Evolutionary conservation across 2,113 vertebrate species (phyloP).

Genomic region (Grammomys dolichurus): DNA sequence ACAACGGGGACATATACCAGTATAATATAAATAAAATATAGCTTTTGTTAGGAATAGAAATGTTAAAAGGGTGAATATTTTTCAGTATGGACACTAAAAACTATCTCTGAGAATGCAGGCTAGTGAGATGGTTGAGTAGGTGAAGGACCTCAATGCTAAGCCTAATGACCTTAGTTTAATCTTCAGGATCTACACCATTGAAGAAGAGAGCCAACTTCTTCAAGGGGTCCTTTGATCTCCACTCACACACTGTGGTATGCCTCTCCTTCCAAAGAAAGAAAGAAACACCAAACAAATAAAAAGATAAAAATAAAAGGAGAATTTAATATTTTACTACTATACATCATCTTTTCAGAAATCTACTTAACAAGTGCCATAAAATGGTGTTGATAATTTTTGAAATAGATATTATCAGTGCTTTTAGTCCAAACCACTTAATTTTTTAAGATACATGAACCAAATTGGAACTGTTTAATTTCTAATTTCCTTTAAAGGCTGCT

Average conservation of each 20-base stretch:
- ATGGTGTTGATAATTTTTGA: neutral
- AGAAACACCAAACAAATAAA: neutral
- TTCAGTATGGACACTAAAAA: neutral
- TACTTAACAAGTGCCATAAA: neutral
- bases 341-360: neutral
- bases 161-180: neutral
- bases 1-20: neutral
- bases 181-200: neutral
- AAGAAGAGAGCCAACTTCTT: neutral
- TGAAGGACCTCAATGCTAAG: neutral
- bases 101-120: neutral
- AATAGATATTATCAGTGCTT: neutral
- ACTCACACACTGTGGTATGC: neutral
- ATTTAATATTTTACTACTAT: neutral
- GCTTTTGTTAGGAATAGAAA: neutral
- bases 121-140: neutral
- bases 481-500: neutral
- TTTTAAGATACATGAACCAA: conserved; percentile 3
- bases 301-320: neutral
- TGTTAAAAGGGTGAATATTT: neutral
- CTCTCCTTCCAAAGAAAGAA: neutral
- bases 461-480: neutral
- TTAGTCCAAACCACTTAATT: neutral
- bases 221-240: neutral
- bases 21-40: neutral